These are phyloP conservation scores for Mactromeris polynyma DNA, from an alignment of 2,888 invertebrate species.

Conservation along the genomic window DNA sequence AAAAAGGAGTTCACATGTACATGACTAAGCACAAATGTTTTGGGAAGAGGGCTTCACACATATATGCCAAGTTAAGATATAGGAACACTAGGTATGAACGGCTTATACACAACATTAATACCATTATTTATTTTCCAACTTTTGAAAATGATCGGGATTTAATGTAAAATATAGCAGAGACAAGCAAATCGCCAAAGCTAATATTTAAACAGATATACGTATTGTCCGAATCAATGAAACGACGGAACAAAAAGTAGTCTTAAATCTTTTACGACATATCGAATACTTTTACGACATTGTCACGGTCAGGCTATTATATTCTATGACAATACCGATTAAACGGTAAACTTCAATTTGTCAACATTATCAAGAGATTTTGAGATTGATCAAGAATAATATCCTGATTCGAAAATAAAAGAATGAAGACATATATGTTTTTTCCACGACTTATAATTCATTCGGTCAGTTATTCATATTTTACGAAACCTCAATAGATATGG, in stretches of 20 bases:
- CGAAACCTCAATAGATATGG: no score
- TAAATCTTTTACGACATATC: constrained; percentile 14
- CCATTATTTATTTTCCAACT: neutral
- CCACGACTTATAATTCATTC: neutral
- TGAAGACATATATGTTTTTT: neutral
- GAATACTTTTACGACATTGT: neutral
- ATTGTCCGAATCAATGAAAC: constrained; percentile 1
- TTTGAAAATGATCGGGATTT: neutral
- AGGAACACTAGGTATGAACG: neutral
- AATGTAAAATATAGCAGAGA: neutral
- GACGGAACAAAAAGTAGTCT: neutral
- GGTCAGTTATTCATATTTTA: no score
- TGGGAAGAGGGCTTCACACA: neutral
- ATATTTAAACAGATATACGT: constrained; percentile 9
- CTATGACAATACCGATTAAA: neutral
- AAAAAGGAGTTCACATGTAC: neutral
- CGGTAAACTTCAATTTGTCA: neutral
- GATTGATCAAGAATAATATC: neutral
- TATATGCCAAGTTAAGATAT: neutral
- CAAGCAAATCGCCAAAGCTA: neutral
- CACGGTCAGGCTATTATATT: neutral
- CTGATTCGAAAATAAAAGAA: neutral
- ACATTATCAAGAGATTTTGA: neutral
- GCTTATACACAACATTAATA: neutral
- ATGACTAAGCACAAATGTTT: neutral